These are phyloP conservation scores for Phrynosoma platyrhinos DNA, from an alignment of 2,113 vertebrate species.

Conservation along the genomic window DNA sequence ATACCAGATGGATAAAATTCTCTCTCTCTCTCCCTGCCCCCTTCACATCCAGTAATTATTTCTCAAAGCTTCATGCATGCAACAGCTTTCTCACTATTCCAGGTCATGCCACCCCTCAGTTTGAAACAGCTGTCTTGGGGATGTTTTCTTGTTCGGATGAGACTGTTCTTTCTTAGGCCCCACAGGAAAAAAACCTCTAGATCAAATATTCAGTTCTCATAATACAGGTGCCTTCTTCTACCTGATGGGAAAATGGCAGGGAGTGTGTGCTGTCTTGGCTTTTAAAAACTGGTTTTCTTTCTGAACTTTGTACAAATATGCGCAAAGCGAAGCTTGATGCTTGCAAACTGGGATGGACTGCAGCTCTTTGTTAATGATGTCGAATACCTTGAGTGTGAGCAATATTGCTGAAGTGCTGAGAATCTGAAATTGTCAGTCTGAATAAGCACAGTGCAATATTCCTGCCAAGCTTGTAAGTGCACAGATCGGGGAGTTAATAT, in stretches of 20 bases:
- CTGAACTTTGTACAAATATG: background rate
- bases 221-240: background rate
- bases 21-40: no score
- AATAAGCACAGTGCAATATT: background rate
- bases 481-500: background rate
- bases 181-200: background rate
- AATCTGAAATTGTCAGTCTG: accelerated
- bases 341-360: no score
- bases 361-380: background rate
- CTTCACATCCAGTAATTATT: no score
- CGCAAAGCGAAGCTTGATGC: accelerated
- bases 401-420: background rate
- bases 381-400: background rate
- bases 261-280: background rate
- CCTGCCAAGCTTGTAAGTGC: background rate
- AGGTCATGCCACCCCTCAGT: background rate
- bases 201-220: background rate
- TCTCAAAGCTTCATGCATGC: no score
- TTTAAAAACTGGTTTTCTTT: background rate
- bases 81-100: background rate
- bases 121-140: background rate
- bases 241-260: background rate
- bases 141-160: background rate
- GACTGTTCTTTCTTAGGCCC: background rate
- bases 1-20: background rate